Evolutionary conservation across 2,113 vertebrate genomes (phyloP), one percentile per base, ranked within the genome.

Genomic region (Hippocampus mohnikei): DNA sequence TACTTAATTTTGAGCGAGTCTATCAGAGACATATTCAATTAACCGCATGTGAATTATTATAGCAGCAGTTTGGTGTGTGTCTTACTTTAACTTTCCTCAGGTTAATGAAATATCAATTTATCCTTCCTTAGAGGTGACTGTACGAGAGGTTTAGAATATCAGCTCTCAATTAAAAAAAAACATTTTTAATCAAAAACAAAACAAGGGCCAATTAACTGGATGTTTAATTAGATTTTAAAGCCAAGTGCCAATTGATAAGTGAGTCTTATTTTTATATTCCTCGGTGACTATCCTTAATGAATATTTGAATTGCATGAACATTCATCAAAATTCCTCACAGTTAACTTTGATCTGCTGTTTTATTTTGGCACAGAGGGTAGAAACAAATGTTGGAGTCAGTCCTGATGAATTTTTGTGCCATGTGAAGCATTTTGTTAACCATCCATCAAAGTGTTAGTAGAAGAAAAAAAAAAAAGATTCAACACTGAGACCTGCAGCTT

Each of bases 401-500:
- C 9, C 16, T 56, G 56, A 42, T 27, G 61, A 53, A 58, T 25
- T 58, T 58, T 58, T 23, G 44, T 16, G 27, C 23, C 59, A 62
- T 58, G 55, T 40, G 55, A 44, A 65, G 46, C 23, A 2, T 44
- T 23, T 44, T 62, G 9, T 15, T 58, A 4, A 73, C 21, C 25
- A 59, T 33, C 21, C 62, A 65, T 69, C 23, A 27, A 15, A 11
- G 3, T 37, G 33, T 37, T 13, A 8, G 3, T 27, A 37, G 12
- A 40, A 20, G 41, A 8, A 27, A 2, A 67, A 46, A 27, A 8
- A 67, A 46, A 70, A 66, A 66, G 29, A 60, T 77, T 48, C 8
- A 40, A 53, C 56, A 71, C 61, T 69, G 64, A 73, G 76, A 77
- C 65, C 71, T 86, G 68, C 64, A 80, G 79, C 71, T 63, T 11